A percentile compares a stretch with the other conserved stretches of the same genome.
These are phyloP conservation scores for Papilio polyxenes DNA, from an alignment of 1,140 invertebrate species.

Conservation along the genomic window DNA sequence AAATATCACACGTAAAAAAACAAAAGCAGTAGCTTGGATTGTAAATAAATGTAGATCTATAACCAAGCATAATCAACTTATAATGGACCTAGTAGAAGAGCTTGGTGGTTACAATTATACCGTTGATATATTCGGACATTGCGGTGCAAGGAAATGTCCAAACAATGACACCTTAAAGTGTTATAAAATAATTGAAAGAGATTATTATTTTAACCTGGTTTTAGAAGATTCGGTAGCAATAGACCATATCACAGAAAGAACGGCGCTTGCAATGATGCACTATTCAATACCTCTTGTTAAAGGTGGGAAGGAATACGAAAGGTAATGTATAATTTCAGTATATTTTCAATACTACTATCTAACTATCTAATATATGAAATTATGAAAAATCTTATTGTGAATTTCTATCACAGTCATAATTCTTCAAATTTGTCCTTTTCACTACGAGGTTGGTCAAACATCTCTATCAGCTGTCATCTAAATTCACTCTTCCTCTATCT, in stretches of 20 bases:
- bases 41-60: constrained; percentile 61
- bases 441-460: no score
- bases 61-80: constrained; percentile 56
- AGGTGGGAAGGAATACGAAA: constrained; percentile 71
- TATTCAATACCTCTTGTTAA: constrained; percentile 79
- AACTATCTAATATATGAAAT: no score
- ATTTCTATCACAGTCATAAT: no score
- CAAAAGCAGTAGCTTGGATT: constrained; percentile 66
- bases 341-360: neutral
- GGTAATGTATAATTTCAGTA: constrained; percentile 47
- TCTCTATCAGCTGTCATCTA: no score
- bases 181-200: constrained; percentile 59
- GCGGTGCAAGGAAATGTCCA: constrained; percentile 60
- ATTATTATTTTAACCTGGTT: constrained; percentile 67
- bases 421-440: no score
- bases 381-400: no score
- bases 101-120: constrained; percentile 60
- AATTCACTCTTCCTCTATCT: no score
- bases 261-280: constrained; percentile 79
- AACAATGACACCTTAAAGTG: constrained; percentile 51
- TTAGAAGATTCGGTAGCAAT: constrained; percentile 70
- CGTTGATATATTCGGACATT: constrained; percentile 62
- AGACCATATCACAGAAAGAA: constrained; percentile 84
- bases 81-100: constrained; percentile 60
- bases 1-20: constrained; percentile 54